Conservation (phyloP, 2,797 vertebrate genomes). For the Paedocypris micromegethes region DNA sequence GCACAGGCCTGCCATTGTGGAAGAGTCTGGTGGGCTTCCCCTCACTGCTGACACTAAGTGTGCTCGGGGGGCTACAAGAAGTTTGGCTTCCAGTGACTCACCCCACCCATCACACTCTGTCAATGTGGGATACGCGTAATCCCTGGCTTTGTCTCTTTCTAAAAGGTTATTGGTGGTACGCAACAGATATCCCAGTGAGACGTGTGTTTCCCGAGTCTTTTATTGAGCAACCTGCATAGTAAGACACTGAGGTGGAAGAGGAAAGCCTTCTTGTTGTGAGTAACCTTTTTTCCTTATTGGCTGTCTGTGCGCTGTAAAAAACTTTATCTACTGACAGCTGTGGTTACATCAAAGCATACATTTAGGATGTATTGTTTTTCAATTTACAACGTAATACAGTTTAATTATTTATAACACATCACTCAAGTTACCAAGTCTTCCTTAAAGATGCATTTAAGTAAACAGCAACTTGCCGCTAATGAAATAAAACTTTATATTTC, state of each 20-base stretch:
- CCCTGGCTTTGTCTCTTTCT: slow-evolving; percentile 9
- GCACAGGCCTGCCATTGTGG: slow-evolving; percentile 69
- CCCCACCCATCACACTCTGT: slow-evolving; percentile 15
- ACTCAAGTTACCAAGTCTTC: too few relatives aligned
- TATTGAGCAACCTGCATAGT: not conserved
- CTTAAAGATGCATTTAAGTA: too few relatives aligned
- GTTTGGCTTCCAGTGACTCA: slow-evolving; percentile 19
- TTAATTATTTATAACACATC: too few relatives aligned
- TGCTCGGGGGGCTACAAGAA: slow-evolving; percentile 25
- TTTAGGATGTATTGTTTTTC: too few relatives aligned
- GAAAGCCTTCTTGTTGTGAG: slow-evolving; percentile 14
- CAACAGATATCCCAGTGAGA: slow-evolving; percentile 23
- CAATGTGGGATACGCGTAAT: slow-evolving; percentile 16
- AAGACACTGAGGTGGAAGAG: not conserved
- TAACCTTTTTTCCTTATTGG: slow-evolving; percentile 9
- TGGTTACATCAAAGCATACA: too few relatives aligned
- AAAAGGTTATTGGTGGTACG: slow-evolving; percentile 5
- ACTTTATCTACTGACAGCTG: too few relatives aligned
- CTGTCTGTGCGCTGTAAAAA: not conserved
- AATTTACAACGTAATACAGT: too few relatives aligned
- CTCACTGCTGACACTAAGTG: slow-evolving; percentile 30
- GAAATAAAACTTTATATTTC: too few relatives aligned
- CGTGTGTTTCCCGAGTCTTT: not conserved
- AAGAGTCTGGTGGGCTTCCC: slow-evolving; percentile 56
- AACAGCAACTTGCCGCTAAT: too few relatives aligned